Conservation (phyloP, 1,140 invertebrate genomes). For the Pogonomyrmex californicus region DNA sequence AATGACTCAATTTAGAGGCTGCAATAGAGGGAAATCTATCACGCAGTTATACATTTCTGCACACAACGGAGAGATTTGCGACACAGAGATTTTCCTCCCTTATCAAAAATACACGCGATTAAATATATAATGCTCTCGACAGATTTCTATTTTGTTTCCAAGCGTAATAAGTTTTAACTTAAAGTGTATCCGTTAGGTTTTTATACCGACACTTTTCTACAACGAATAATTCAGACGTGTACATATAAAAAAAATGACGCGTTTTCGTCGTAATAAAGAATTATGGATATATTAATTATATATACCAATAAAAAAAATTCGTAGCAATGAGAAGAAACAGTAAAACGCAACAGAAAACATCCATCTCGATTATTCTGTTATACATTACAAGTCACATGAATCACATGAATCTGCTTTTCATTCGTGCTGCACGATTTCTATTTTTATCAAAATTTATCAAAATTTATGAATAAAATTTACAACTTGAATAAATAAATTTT, state of each 20-base stretch:
- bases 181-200: slow-evolving; percentile 55
- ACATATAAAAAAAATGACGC: slow-evolving; percentile 14
- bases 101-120: slow-evolving; percentile 3
- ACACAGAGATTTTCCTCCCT: not conserved
- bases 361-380: not conserved
- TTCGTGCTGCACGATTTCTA: not conserved
- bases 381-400: not conserved
- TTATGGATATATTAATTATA: not conserved
- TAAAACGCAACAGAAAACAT: not conserved
- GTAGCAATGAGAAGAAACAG: slow-evolving; percentile 21
- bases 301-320: slow-evolving; percentile 1
- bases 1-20: slow-evolving; percentile 3
- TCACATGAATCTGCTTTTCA: slow-evolving; percentile 5
- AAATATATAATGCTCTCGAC: not conserved
- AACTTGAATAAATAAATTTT: slow-evolving; percentile 5
- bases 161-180: not conserved
- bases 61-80: slow-evolving; percentile 13
- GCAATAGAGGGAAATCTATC: slow-evolving; percentile 12
- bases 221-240: slow-evolving; percentile 41
- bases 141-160: slow-evolving; percentile 47
- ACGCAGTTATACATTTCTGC: slow-evolving; percentile 1
- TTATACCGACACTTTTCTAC: slow-evolving; percentile 64
- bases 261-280: not conserved
- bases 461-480: not conserved
- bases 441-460: not conserved